These are phyloP conservation scores for Gasteruption jaculator DNA, from an alignment of 2,888 invertebrate species.

Conservation along the genomic window DNA sequence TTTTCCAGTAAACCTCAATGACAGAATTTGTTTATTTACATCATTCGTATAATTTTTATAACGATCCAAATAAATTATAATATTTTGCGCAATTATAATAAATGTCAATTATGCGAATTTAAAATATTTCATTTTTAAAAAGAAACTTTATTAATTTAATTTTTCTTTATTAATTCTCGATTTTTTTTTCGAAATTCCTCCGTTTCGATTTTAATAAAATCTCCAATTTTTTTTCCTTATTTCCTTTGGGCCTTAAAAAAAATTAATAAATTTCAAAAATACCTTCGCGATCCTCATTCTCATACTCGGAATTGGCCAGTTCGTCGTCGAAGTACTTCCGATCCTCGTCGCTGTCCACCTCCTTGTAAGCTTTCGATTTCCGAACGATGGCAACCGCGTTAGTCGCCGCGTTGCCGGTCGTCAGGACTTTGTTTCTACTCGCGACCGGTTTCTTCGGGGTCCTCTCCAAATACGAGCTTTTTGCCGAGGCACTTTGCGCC, in stretches of 20 bases:
- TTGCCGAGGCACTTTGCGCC: too few relatives aligned
- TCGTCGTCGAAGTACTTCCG: conserved; percentile 23
- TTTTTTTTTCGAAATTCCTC: conserved; percentile 15
- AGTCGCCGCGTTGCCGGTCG: conserved; percentile 18
- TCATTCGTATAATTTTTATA: too few relatives aligned
- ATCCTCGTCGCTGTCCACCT: conserved; percentile 24
- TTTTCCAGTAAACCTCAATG: too few relatives aligned
- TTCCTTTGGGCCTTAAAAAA: not conserved
- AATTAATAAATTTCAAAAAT: conserved; percentile 22
- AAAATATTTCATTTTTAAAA: too few relatives aligned
- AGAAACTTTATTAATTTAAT: too few relatives aligned
- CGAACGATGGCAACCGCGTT: conserved; percentile 20
- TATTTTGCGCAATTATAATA: too few relatives aligned
- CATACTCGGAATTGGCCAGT: conserved; percentile 10
- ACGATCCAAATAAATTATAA: too few relatives aligned
- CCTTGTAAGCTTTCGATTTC: conserved; percentile 26
- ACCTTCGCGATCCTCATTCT: conserved; percentile 19
- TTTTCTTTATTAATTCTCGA: not conserved
- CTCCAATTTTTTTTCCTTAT: conserved; percentile 3
- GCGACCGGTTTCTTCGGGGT: conserved; percentile 8
- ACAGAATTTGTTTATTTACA: too few relatives aligned
- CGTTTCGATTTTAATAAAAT: conserved; percentile 6
- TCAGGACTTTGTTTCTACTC: conserved; percentile 14
- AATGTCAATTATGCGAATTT: too few relatives aligned
- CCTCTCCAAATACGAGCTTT: too few relatives aligned